Evolutionary conservation across 30 jellyfish, hydroid and myxozoan species (phyloP).

Genomic region (Pseudorhiza aurosa): DNA sequence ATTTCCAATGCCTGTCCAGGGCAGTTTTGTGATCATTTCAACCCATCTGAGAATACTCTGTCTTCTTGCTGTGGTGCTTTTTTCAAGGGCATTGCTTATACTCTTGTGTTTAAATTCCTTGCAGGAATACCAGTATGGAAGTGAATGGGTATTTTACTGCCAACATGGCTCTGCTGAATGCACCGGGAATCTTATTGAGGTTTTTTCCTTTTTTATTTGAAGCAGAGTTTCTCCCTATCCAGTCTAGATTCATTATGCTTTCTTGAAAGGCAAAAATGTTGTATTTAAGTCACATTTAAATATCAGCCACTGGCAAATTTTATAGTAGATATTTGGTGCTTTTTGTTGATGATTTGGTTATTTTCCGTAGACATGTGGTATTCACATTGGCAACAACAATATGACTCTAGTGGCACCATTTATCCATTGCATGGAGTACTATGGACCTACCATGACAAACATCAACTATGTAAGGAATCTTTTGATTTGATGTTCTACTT

Average conservation of each 20-base stretch:
- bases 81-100: too few relatives aligned
- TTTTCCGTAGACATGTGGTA: conserved; percentile 68
- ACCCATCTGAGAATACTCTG: too few relatives aligned
- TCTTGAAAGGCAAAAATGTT: too few relatives aligned
- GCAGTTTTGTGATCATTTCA: too few relatives aligned
- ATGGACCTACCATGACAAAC: conserved; percentile 73
- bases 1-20: too few relatives aligned
- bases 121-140: conserved; percentile 76
- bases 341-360: not conserved
- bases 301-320: too few relatives aligned
- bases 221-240: not conserved
- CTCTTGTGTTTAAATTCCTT: too few relatives aligned
- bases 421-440: conserved; percentile 75
- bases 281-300: not conserved
- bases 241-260: not conserved
- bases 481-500: too few relatives aligned
- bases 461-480: conserved; percentile 58
- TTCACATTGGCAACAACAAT: conserved; percentile 30
- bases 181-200: conserved; percentile 76
- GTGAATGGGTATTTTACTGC: conserved; percentile 71
- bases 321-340: too few relatives aligned
- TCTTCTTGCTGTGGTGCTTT: too few relatives aligned
- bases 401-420: conserved; percentile 55
- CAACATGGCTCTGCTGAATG: conserved; percentile 90
- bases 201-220: not conserved